Conservation (phyloP, 92 coral and sea anemone genomes). For the Paramuricea clavata region DNA sequence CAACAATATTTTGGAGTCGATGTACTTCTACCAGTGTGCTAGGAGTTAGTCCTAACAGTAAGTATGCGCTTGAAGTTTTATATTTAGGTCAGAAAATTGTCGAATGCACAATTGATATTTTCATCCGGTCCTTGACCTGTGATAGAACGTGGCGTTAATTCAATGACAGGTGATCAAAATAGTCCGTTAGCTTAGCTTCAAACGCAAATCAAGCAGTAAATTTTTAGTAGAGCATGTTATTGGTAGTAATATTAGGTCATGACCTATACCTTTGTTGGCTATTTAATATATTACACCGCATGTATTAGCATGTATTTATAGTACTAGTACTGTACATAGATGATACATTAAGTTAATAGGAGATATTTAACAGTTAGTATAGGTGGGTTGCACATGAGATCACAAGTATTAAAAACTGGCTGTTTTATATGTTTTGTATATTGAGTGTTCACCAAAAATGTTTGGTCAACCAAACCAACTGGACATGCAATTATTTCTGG, state of each 20-base stretch:
- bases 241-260: neutral
- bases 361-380: too few species aligned
- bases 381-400: too few species aligned
- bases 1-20: constrained; percentile 19
- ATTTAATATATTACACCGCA: too few species aligned
- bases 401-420: too few species aligned
- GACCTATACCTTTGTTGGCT: too few species aligned
- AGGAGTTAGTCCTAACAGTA: constrained; percentile 51
- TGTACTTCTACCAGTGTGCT: constrained; percentile 13
- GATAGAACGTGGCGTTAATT: neutral
- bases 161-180: neutral
- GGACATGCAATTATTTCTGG: too few species aligned
- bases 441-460: too few species aligned
- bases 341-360: too few species aligned
- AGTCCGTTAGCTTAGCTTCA: neutral
- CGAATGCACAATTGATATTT: neutral
- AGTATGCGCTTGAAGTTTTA: neutral
- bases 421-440: too few species aligned
- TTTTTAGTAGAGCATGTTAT: neutral
- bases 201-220: neutral
- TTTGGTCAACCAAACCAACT: too few species aligned
- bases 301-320: too few species aligned
- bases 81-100: neutral
- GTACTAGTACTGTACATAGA: too few species aligned
- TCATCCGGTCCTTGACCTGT: neutral